phyloP scores from a whole-genome alignment of 2,888 invertebrate species.

The Elgonia sp. region DNA sequence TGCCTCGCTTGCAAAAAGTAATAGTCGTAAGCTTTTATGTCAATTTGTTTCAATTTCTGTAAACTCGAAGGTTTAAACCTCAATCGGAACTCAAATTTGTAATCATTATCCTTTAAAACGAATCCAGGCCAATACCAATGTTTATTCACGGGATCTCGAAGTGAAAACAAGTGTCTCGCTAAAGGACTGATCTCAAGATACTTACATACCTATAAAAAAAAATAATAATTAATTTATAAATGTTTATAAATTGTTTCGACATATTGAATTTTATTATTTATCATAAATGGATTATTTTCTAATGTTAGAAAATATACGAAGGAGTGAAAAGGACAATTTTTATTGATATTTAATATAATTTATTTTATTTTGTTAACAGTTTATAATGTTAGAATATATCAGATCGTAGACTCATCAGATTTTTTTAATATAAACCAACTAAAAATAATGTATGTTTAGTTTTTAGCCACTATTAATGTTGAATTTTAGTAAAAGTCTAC shows the following conservation, averaged over 20 bases:
- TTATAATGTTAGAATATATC: too few species aligned
- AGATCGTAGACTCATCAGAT: too few species aligned
- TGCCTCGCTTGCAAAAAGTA: constrained; percentile 94
- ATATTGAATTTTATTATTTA: too few species aligned
- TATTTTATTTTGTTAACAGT: too few species aligned
- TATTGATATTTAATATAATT: too few species aligned
- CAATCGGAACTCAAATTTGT: constrained; percentile 92
- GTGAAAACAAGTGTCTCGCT: constrained; percentile 92
- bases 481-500: too few species aligned
- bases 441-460: too few species aligned
- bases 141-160: constrained; percentile 90
- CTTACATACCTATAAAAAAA: constrained; percentile 89
- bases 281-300: too few species aligned
- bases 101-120: constrained; percentile 87
- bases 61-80: constrained; percentile 92
- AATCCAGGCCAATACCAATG: constrained; percentile 92
- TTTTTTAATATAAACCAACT: too few species aligned
- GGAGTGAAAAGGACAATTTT: too few species aligned
- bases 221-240: neutral
- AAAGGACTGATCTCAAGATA: constrained; percentile 92
- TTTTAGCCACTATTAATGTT: too few species aligned
- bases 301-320: too few species aligned
- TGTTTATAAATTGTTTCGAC: neutral
- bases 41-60: constrained; percentile 89
- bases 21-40: constrained; percentile 93